A percentile compares a stretch with the other conserved stretches of the same genome.
Conservation (phyloP, 1,140 invertebrate genomes). For the Cylas formicarius region DNA sequence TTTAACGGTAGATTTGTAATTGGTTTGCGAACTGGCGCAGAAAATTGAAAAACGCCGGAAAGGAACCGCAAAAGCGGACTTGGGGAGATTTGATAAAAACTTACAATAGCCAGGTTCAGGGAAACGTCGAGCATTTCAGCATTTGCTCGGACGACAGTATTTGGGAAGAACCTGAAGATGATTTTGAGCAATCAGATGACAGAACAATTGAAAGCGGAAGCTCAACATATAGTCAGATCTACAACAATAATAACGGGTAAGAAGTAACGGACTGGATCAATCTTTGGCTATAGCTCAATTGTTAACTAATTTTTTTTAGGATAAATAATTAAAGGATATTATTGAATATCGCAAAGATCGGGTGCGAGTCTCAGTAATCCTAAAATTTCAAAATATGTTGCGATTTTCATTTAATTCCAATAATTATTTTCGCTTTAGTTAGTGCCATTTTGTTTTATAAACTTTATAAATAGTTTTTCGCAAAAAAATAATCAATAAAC, state of each 20-base stretch:
- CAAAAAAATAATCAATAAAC: no score
- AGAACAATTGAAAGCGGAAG: no score
- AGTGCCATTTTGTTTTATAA: no score
- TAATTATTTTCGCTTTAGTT: no score
- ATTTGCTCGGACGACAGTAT: slow-evolving; percentile 67
- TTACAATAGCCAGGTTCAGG: slow-evolving; percentile 61
- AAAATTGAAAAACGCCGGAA: slow-evolving; percentile 62
- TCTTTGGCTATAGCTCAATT: no score
- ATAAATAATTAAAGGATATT: no score
- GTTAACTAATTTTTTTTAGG: no score
- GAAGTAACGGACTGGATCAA: background rate
- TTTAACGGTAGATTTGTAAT: slow-evolving; percentile 56
- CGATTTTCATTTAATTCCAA: no score
- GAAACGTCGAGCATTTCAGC: slow-evolving; percentile 67
- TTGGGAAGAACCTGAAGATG: slow-evolving; percentile 54
- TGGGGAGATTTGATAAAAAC: slow-evolving; percentile 66
- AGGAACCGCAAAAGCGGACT: slow-evolving; percentile 54
- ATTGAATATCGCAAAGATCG: no score
- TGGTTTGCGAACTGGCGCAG: slow-evolving; percentile 71
- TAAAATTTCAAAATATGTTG: no score
- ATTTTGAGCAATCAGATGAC: slow-evolving; percentile 14
- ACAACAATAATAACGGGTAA: slow-evolving; percentile 16
- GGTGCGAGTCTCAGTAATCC: no score
- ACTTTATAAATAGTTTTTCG: no score
- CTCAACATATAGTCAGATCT: slow-evolving; percentile 14